Base-by-base conservation (phyloP, 2,888 invertebrate species). In the Cheilosia urbana region DNA sequence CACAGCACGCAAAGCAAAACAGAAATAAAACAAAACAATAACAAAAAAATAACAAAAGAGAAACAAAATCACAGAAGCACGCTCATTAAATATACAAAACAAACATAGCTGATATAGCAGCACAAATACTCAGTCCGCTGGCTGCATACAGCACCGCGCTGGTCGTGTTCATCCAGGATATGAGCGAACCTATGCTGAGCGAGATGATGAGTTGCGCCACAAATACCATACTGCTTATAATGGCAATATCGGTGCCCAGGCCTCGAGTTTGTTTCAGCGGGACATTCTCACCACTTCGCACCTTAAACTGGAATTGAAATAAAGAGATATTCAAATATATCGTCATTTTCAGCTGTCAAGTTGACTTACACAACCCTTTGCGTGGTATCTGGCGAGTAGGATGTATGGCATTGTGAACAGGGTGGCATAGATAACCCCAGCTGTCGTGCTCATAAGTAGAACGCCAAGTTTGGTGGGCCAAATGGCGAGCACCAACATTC, bases 381-480 rank as follows among this genome's bases (percentile, higher is more conserved):
- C 90, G 87, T 93, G 93, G 87, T 93, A 93, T 80, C 90, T 90
- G 24, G 93, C 92, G 42, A 93, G 89, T 24, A 93, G 72, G 30
- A 93, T 90, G 58, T 91, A 93, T 11, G 93, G 93, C 81, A 93
- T 91, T 21, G 93, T 93, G n/a, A 92, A 93, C 1, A 92, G 88
- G 0, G 93, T 92, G 6, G 92, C 92, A 80, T 93, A 93, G 42
- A 92, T 89, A 51, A 93, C 90, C 11, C 93, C 93, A 4, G 92
- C 92, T 17, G 92, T 90, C 11, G 91, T 91, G 87, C 92, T 93
- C 55, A 92, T 91, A 0, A 92, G 76, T 0, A 93, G 53, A 0
- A 92, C 92, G 21, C 92, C 92, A 88, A 91, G 89, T 85, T 92
- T 92, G 4, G 91, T 91, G 42, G 92, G 93, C 91, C 90, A 92